Evolutionary conservation across 2,888 invertebrate genomes (phyloP), one percentile per base, ranked within the genome.

Genomic region (Heliconius charithonia): DNA sequence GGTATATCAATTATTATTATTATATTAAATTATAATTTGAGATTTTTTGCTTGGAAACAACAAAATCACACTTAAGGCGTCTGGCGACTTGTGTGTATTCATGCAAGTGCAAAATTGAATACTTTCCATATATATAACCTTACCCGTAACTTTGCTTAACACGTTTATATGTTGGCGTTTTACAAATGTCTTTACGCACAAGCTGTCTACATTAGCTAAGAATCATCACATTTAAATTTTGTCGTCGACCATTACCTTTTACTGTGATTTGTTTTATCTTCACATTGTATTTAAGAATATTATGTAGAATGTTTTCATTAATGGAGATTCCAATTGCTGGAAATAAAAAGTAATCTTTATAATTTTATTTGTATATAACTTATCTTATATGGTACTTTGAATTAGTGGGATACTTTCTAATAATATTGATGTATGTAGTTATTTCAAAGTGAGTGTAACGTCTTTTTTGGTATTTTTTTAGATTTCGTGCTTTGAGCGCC

Each of bases 251-350:
- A 90, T 91, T 91, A 91, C 90, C 92, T 92, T 91, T 90, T 91
- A 93, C 94, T 93, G 94, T 94, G 94, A 94, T 94, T 93, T 90
- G 90, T 91, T 91, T 93, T 90, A 87, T 89, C 90, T 90, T 90
- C 72, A 72, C 67, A 75, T 83, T 73, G 74, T 84, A 86, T 86
- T 85, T 84, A 85, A 87, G 85, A 87, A 86, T 84, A 83, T 74
- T 74, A 83, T 84, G 83, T 88, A 87, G 83, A 83, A 87, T 88
- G 86, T 84, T 86, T 88, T 89, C 87, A 83, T n/a, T 89, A 90
- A 88, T 88, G 83, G 87, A 88, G 85, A 91, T 91, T 92, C 90
- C 90, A 85, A 87, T 83, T 81, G 79, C 82, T 85, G 85, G 85
- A 86, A 81, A 79, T 80, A 81, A 82, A 81, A 82, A 72, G 32